Evolutionary conservation across 2,113 vertebrate species (phyloP).

Genomic region (Oncorhynchus nerka): DNA sequence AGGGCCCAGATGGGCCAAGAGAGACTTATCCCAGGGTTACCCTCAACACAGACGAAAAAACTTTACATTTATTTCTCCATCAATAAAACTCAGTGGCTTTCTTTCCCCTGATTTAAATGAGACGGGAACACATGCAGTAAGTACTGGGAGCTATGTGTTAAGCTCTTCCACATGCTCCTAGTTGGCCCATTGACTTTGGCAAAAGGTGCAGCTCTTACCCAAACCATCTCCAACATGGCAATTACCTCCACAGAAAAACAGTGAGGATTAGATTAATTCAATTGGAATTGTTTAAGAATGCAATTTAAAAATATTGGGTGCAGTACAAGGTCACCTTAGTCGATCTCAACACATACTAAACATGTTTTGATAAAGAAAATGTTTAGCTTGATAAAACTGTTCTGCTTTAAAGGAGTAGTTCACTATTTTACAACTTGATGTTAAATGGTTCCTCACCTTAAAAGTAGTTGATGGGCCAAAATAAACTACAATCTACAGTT

Average conservation of each 20-base stretch:
- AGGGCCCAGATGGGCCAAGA: not conserved
- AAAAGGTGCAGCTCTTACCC: constrained; percentile 6
- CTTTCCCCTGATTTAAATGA: constrained; percentile 3
- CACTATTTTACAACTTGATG: too few species aligned
- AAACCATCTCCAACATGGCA: constrained; percentile 7
- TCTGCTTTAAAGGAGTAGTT: too few species aligned
- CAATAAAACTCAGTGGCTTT: not conserved
- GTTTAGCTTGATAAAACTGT: not conserved
- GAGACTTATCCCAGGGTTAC: not conserved
- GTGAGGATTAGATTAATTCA: not conserved
- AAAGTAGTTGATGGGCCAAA: not conserved
- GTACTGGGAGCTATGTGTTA: constrained; percentile 14
- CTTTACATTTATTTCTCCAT: constrained; percentile 12
- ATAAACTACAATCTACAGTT: not conserved
- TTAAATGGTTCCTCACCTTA: too few species aligned
- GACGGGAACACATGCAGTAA: constrained; percentile 2
- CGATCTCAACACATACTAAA: not conserved
- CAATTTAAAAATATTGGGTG: not conserved
- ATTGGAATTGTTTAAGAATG: not conserved
- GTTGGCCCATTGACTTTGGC: constrained; percentile 14
- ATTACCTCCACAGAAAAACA: constrained; percentile 6
- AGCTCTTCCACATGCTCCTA: constrained; percentile 39
- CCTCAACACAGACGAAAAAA: not conserved
- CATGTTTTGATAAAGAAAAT: not conserved
- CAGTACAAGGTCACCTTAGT: not conserved